Base-by-base conservation (phyloP, 2,797 vertebrate genomes). In the Leptodactylus fallax region DNA sequence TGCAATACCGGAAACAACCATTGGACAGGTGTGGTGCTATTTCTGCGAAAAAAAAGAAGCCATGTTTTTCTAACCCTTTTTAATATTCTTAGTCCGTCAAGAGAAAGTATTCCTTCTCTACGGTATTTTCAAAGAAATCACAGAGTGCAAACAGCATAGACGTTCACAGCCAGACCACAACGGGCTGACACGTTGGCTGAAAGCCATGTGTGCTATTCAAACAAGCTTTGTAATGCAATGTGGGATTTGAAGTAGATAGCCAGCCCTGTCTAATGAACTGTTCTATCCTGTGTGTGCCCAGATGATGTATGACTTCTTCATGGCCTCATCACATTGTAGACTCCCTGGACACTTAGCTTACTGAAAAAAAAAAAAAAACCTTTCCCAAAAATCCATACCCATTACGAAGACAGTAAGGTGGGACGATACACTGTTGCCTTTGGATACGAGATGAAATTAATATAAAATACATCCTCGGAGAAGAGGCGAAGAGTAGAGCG, bases 201-300 rank as follows among this genome's bases (percentile, higher is more conserved):
- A 23, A 45, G 88, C 88, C 88, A 77, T 86, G 49, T 69, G 72
- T 71, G 60, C 80, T 89, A 61, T 86, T 89, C 85, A 76, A 89
- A 79, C 72, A 89, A 61, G 79, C 85, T 86, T 89, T 89, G 88
- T 86, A 89, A 89, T 86, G 85, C 88, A 89, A 86, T 89, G 84
- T 86, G 83, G 88, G 84, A 78, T 86, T 89, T 86, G 72, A 86
- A 83, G 85, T 78, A 83, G 88, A 86, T 86, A 83, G 88, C 85
- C 85, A 72, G 81, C 65, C 63, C 72, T 69, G 88, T 86, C 79
- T 89, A 89, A 89, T 89, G 88, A 89, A 89, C 88, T 89, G 79
- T 83, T 89, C 84, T 81, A 83, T 86, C 85, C 88, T 86, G 61
- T 79, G 79, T 86, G 84, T 86, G 71, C 83, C 85, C 79, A 72